phyloP scores from a whole-genome alignment of 2,888 invertebrate species.

The Pachymerium ferrugineum region DNA sequence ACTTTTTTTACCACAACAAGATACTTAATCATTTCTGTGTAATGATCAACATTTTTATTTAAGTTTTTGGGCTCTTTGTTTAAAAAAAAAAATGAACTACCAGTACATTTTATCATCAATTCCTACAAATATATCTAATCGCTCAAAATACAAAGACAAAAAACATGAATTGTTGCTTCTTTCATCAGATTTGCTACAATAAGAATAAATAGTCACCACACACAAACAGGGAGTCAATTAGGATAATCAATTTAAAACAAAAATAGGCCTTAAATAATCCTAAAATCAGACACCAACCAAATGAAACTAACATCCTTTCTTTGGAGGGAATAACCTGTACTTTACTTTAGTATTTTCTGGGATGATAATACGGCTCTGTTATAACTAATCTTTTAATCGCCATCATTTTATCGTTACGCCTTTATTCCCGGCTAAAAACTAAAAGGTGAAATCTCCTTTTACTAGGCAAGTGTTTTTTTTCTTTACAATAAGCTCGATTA shows the following conservation, averaged over 20 bases:
- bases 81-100: slow-evolving; percentile 12
- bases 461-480: too few species aligned
- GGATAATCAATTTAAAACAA: too few species aligned
- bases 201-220: slow-evolving; percentile 13
- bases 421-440: too few species aligned
- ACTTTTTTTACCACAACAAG: too few species aligned
- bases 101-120: slow-evolving; percentile 1
- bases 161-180: slow-evolving; percentile 12
- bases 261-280: background rate
- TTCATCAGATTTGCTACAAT: background rate
- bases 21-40: too few species aligned
- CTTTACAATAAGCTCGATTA: too few species aligned
- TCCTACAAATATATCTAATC: slow-evolving; percentile 8
- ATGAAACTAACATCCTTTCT: background rate
- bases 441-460: too few species aligned
- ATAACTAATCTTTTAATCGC: too few species aligned
- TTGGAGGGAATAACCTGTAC: background rate
- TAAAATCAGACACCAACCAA: background rate
- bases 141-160: slow-evolving; percentile 4
- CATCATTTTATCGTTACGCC: too few species aligned
- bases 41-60: slow-evolving; percentile 13
- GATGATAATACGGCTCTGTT: background rate
- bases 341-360: background rate
- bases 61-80: slow-evolving; percentile 9
- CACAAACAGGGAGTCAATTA: slow-evolving; percentile 13